A percentile compares a stretch with the other conserved stretches of the same genome.
Evolutionary conservation across 2,113 vertebrate species (phyloP).

Genomic region (Channa argus): DNA sequence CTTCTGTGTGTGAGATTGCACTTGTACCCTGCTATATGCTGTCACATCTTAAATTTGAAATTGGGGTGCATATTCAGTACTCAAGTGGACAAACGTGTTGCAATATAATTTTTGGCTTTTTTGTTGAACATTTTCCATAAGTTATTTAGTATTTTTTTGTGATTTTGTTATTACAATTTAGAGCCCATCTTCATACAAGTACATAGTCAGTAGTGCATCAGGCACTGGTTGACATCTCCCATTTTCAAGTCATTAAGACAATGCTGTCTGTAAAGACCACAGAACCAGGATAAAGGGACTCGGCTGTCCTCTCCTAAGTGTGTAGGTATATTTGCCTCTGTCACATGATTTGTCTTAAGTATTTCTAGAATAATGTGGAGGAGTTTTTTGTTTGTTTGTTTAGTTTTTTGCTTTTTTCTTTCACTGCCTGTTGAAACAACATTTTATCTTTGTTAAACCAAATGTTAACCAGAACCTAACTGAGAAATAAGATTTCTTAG

Average conservation of each 20-base stretch:
- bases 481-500: background rate
- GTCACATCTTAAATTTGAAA: slow-evolving; percentile 36
- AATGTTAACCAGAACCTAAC: background rate
- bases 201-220: slow-evolving; percentile 2
- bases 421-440: background rate
- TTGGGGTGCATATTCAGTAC: slow-evolving; percentile 35
- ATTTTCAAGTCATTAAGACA: slow-evolving; percentile 22
- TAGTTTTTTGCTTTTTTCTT: slow-evolving; percentile 20
- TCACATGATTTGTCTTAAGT: slow-evolving; percentile 53
- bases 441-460: background rate
- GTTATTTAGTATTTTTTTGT: slow-evolving; percentile 36
- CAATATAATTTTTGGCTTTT: slow-evolving; percentile 5
- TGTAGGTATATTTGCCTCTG: slow-evolving; percentile 24
- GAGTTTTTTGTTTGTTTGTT: slow-evolving; percentile 4
- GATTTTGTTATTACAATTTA: background rate
- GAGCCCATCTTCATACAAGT: background rate
- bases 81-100: slow-evolving; percentile 26
- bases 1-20: slow-evolving; percentile 20
- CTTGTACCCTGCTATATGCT: slow-evolving; percentile 4
- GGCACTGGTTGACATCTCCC: slow-evolving; percentile 12
- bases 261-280: slow-evolving; percentile 7
- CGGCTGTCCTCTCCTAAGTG: slow-evolving; percentile 39
- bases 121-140: slow-evolving; percentile 21
- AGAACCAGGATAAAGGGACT: slow-evolving; percentile 36
- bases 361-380: slow-evolving; percentile 24